Base-by-base conservation (phyloP, 1,140 invertebrate species). In the Psilanteris sp. region DNA sequence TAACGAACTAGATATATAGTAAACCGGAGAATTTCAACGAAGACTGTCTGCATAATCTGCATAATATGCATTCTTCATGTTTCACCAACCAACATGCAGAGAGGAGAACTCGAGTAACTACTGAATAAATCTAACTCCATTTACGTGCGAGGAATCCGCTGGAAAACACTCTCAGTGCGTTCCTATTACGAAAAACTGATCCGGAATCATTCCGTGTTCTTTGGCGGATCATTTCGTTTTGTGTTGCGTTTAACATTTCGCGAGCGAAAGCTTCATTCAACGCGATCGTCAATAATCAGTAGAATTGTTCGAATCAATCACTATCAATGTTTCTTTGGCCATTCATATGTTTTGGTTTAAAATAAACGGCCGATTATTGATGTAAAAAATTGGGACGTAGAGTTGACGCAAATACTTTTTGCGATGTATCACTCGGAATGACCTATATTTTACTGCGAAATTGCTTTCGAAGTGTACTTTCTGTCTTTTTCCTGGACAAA, bases 51-150 rank as follows among this genome's bases (percentile, higher is more conserved):
- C 57, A 68, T 62, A 72, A 72, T 72, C 57, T 72, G 41, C 67
- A 72, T 72, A 72, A 72, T 62, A 62, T 62, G 46, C 67, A 61
- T 72, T 72, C 67, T 71, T 71, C 67, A 55, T 62, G 57, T 72
- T 62, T 62, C 55, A 55, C 55, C 67, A 37, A 52, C 37, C 46
- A 71, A 14, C 55, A 34, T 32, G 20, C 55, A 31, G 13, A 29
- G 29, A 24, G 16, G 13, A 8, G 15, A 39, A 41, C 50, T 57
- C 39, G 4, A 64, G 26, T 43, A 44, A 72, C 39, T 48, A 11
- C 27, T 72, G 41, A 72, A 72, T 64, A 64, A 57, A 72, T 62
- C 68, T 64, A 61, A 64, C 31, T 54, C 48, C 41, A 72, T 55
- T 18, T 72, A 62, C 55, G 55, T 71, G 55, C 55, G 41, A 71